Evolutionary conservation across 2,113 vertebrate genomes (phyloP).

Genomic region (Pteropus alecto): DNA sequence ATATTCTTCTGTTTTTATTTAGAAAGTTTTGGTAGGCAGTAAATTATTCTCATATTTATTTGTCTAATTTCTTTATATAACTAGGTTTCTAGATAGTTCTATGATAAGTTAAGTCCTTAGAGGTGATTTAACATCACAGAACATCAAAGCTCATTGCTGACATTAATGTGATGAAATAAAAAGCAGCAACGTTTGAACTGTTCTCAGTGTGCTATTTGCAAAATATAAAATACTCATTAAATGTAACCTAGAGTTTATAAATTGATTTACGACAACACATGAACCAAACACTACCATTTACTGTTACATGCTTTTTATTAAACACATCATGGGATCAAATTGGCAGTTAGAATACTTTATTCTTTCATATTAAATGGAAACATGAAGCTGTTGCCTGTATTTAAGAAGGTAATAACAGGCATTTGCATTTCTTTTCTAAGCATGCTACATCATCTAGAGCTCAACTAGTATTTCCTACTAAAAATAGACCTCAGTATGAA

Average conservation of each 20-base stretch:
- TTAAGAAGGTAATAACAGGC: conserved; percentile 52
- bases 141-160: conserved; percentile 71
- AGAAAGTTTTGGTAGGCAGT: conserved; percentile 52
- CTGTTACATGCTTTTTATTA: conserved; percentile 49
- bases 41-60: conserved; percentile 73
- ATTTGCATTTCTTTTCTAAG: conserved; percentile 45
- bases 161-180: conserved; percentile 72
- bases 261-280: conserved; percentile 72
- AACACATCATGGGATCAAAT: conserved; percentile 54
- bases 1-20: not conserved
- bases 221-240: conserved; percentile 66
- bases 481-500: conserved; percentile 18
- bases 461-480: not conserved
- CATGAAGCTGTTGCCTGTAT: conserved; percentile 14
- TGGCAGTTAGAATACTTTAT: conserved; percentile 38
- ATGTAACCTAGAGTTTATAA: conserved; percentile 69
- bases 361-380: conserved; percentile 51
- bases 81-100: conserved; percentile 70
- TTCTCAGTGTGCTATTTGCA: conserved; percentile 59
- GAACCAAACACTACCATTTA: conserved; percentile 62
- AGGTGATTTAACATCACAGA: conserved; percentile 69
- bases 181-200: conserved; percentile 63
- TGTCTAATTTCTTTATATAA: conserved; percentile 63
- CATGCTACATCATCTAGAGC: not conserved
- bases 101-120: conserved; percentile 56